Evolutionary conservation across 1,140 invertebrate species (phyloP), one percentile per base, ranked within the genome.

Genomic region (Euura lappo): DNA sequence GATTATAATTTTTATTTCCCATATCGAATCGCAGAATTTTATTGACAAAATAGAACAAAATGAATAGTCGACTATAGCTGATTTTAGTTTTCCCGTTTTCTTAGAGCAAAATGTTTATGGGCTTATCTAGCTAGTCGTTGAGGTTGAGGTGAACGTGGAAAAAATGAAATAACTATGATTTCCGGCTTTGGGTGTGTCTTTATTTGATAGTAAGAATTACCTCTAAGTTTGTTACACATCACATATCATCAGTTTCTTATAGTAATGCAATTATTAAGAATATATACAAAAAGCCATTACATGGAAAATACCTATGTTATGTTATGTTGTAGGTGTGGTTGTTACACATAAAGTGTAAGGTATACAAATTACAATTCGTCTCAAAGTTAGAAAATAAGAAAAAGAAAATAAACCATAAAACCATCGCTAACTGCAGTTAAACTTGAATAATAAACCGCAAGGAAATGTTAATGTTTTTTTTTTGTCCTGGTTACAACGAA

Each of bases 221-320:
- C 77, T 68, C 80, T 87, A 84, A 82, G 80, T 82, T 85, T 84
- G 83, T 85, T 86, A 86, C 85, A 86, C 83, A 83, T 86, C 80
- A 85, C 81, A 81, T 82, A 81, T 80, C 81, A 82, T 79, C 80
- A 44, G 44, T 80, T 68, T 76, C 79, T 83, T 83, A 81, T 78
- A 76, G 75, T 81, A 83, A 79, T 81, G 77, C 81, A 83, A 79
- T 69, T 73, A 65, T 80, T 77, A 81, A 79, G 81, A 83, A 86
- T 86, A 87, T 87, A 86, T 87, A 86, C 85, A 87, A 86, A 87
- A 87, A 87, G 81, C 85, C 81, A 83, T 82, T 43, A 43, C 6
- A 60, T 64, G 47, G 13, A 5, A 28, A 42, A 65, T 60, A 60
- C 51, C 51, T 60, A 60, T 60, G 6, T 60, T 6, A 4, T 60